Evolutionary conservation across 2,888 invertebrate species (phyloP).

Genomic region (Torymus auratus): DNA sequence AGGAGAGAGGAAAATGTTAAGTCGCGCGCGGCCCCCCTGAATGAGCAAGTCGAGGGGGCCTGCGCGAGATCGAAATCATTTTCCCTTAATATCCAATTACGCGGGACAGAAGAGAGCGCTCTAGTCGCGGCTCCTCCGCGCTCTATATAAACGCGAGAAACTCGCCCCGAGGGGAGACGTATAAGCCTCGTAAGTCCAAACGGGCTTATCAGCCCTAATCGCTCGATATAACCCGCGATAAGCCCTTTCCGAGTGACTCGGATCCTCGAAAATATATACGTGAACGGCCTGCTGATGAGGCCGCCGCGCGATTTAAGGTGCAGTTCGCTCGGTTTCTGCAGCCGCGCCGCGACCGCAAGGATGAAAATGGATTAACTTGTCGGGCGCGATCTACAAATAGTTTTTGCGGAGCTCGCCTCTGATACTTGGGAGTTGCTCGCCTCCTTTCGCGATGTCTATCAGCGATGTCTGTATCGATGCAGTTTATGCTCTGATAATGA

Average conservation of each 20-base stretch:
- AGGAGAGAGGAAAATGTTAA: neutral
- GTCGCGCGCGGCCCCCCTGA: neutral
- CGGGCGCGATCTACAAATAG: no score
- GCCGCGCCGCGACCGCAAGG: neutral
- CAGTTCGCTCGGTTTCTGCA: neutral
- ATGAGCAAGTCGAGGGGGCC: slow-evolving; percentile 10
- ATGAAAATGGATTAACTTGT: slow-evolving; percentile 13
- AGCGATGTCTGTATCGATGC: no score
- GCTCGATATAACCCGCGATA: slow-evolving; percentile 29
- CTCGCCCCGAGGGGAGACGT: neutral
- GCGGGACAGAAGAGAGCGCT: neutral
- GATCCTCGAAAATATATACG: slow-evolving; percentile 43
- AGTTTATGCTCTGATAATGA: no score
- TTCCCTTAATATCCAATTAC: slow-evolving; percentile 49
- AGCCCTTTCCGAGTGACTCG: slow-evolving; percentile 18
- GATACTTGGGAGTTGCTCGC: no score
- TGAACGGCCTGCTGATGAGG: neutral
- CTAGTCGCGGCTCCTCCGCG: neutral
- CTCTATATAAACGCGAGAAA: slow-evolving; percentile 1
- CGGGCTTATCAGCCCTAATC: slow-evolving; percentile 42
- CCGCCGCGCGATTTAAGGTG: neutral
- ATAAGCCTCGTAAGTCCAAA: slow-evolving; percentile 19
- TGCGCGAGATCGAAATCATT: slow-evolving; percentile 32
- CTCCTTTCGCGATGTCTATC: no score
- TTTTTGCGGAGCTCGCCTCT: no score